Evolutionary conservation across 1,140 invertebrate genomes (phyloP).

Genomic region (Sesamia nonagrioides): DNA sequence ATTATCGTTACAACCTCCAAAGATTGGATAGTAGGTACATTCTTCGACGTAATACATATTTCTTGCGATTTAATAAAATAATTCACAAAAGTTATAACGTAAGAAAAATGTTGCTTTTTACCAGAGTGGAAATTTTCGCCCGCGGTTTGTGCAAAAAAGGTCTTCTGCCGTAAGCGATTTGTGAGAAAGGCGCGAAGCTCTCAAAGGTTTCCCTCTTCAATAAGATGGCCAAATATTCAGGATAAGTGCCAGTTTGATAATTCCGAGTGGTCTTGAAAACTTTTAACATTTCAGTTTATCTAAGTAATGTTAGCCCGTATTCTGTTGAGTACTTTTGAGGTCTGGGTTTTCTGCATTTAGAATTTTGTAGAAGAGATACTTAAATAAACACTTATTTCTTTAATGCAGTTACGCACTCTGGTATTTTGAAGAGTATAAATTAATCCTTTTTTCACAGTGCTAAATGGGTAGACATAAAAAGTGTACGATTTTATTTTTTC

Average conservation of each 20-base stretch:
- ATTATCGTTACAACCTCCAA: slow-evolving; percentile 2
- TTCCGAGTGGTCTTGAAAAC: slow-evolving; percentile 51
- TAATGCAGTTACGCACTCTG: not conserved
- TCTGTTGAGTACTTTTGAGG: slow-evolving; percentile 5
- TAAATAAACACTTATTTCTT: not conserved
- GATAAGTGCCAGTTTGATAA: slow-evolving; percentile 60
- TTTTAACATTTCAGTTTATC: slow-evolving; percentile 53
- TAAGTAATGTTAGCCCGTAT: slow-evolving; percentile 27
- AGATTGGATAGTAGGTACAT: not conserved
- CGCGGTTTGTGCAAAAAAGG: slow-evolving; percentile 55
- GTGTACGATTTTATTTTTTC: too few species aligned
- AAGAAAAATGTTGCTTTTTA: slow-evolving; percentile 45
- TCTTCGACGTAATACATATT: not conserved
- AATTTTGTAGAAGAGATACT: not conserved
- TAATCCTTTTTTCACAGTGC: not conserved
- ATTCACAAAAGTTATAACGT: slow-evolving; percentile 42
- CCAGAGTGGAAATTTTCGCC: slow-evolving; percentile 35
- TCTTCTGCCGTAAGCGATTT: slow-evolving; percentile 59
- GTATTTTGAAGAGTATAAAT: not conserved
- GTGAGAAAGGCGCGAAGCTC: slow-evolving; percentile 57
- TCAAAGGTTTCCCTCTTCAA: slow-evolving; percentile 58
- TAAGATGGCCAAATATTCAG: slow-evolving; percentile 58
- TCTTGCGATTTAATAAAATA: slow-evolving; percentile 31
- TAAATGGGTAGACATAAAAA: not conserved
- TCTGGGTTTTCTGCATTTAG: not conserved